Base-by-base conservation (phyloP, 2,113 vertebrate genomes). In the Engystomops pustulosus region DNA sequence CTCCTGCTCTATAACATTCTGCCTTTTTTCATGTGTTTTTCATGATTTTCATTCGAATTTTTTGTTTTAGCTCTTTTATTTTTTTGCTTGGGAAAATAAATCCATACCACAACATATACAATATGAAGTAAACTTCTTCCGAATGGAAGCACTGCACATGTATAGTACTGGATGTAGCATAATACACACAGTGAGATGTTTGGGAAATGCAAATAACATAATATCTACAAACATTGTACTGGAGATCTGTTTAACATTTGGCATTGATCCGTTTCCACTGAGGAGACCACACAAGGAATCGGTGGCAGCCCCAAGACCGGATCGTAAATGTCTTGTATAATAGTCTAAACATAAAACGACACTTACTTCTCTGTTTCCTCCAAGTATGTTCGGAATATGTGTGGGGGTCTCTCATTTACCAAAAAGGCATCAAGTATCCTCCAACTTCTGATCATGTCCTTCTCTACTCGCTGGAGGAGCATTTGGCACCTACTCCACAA, bases 261-360 rank as follows among this genome's bases (percentile, higher is more conserved):
- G 80, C 80, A 72, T 55, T 12, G 9, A 34, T 72, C 60, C 49
- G 32, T n/a, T 72, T 55, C 36, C 51, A 72, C 25, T 45, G 51
- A 71, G 49, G 15, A 58, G 80, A 82, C 80, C 80, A 82, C 80
- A 82, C 80, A 82, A 72, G 34, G 36, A 81, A 51, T 55, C 69
- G 55, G 51, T 75, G 51, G 81, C 51, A 83, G 51, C 32, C 58
- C 36, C 71, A 23, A 53, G 27, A 14, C 65, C 23, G 70, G 36
- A 60, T 83, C 70, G 38, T 58, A 83, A 82, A 82, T 82, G 69
- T 62, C 69, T 83, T 51, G 49, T 60, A 27, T 68, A 71, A 58
- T 36, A 83, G 80, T 72, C 68, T 81, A 76, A 83, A 83, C 81
- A 83, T 41, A 49, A 74, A 36, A 34, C 23, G 55, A 83, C 53